A percentile compares a stretch with the other conserved stretches of the same genome.
Conservation (phyloP, 2,113 vertebrate species). For the Tyrannus savana region DNA sequence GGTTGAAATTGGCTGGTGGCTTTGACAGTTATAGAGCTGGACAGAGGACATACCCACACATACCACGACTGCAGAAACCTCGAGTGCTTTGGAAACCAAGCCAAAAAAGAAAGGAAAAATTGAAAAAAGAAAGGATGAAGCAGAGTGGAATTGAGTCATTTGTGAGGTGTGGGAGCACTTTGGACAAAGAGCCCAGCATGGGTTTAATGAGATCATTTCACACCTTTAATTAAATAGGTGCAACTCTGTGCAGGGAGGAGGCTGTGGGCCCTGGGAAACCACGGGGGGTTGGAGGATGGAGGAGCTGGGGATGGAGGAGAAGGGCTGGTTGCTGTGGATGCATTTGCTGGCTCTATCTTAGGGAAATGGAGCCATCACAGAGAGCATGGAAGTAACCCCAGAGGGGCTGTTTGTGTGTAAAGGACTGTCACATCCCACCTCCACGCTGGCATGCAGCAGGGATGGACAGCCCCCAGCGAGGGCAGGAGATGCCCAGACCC, state of each 20-base stretch:
- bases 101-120: not conserved
- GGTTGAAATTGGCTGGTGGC: not conserved
- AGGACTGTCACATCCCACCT: not conserved
- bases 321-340: fast-evolving
- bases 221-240: constrained; percentile 44
- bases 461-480: not conserved
- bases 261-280: not conserved
- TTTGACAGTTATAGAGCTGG: not conserved
- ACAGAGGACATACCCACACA: not conserved
- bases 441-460: fast-evolving
- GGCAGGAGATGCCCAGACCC: not conserved
- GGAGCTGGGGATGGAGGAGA: not conserved
- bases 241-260: not conserved
- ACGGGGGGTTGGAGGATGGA: not conserved
- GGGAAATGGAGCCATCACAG: not conserved
- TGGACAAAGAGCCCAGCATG: not conserved
- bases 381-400: fast-evolving
- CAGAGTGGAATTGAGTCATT: not conserved
- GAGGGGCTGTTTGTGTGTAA: not conserved
- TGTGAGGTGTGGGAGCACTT: not conserved
- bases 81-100: not conserved
- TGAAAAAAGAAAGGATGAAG: not conserved
- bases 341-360: not conserved
- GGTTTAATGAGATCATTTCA: constrained; percentile 42
- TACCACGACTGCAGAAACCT: not conserved